Conservation (phyloP, 2,113 vertebrate species). For the Caranx ignobilis region DNA sequence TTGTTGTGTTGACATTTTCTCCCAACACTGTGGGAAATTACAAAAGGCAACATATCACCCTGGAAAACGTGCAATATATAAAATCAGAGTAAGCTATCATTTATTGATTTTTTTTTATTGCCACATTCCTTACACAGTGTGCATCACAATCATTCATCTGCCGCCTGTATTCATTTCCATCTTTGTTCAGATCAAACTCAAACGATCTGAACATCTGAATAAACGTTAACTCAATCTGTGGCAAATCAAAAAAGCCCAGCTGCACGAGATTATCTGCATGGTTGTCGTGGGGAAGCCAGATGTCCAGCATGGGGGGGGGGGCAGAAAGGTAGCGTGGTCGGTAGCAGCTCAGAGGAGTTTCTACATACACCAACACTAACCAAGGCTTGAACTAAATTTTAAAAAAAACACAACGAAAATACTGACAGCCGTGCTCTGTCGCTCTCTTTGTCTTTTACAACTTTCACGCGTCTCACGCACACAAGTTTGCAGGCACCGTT, state of each 20-base stretch:
- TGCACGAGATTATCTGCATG: slow-evolving; percentile 47
- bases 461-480: slow-evolving; percentile 34
- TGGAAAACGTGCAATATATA: neutral
- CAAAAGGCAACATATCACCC: neutral
- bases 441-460: slow-evolving; percentile 3
- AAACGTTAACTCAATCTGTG: slow-evolving; percentile 26
- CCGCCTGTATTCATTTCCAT: slow-evolving; percentile 2
- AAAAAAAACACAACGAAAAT: slow-evolving; percentile 38
- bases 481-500: slow-evolving; percentile 65
- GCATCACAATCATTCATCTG: slow-evolving; percentile 52
- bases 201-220: slow-evolving; percentile 20
- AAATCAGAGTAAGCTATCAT: slow-evolving; percentile 27
- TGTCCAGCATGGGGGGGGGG: slow-evolving; percentile 59
- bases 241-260: slow-evolving; percentile 44
- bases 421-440: slow-evolving; percentile 22
- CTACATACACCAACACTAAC: slow-evolving; percentile 40
- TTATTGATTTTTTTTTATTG: slow-evolving; percentile 70
- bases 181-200: slow-evolving; percentile 53
- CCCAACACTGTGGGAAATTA: neutral
- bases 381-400: slow-evolving; percentile 1
- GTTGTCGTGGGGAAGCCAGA: slow-evolving; percentile 45
- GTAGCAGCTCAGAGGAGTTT: slow-evolving; percentile 36
- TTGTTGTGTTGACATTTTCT: neutral
- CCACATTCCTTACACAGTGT: slow-evolving; percentile 60
- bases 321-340: slow-evolving; percentile 4